Conservation (phyloP, 1,140 invertebrate genomes). For the Lasioglossum baleicum region DNA sequence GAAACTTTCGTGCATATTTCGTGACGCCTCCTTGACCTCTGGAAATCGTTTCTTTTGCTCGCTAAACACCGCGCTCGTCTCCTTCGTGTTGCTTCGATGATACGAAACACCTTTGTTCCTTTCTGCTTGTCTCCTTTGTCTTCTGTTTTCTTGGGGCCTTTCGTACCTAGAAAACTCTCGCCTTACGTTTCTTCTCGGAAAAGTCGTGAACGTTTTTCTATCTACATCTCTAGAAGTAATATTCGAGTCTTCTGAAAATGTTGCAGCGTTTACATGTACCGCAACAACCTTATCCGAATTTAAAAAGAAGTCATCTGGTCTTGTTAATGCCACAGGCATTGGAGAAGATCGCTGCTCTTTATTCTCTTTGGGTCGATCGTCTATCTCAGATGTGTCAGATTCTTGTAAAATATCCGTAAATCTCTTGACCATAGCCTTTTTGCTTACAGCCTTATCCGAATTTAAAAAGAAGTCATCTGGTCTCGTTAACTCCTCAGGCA, state of each 20-base stretch:
- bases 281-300: not conserved
- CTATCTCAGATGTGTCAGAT: not conserved
- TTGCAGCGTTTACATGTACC: too few relatives aligned
- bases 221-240: too few relatives aligned
- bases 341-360: too few relatives aligned
- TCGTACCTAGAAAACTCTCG: not conserved
- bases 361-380: not conserved
- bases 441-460: conserved; percentile 6
- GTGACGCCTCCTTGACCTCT: not conserved
- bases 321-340: not conserved
- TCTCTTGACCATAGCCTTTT: conserved; percentile 66
- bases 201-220: not conserved
- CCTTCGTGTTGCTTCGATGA: not conserved
- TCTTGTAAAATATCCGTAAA: conserved; percentile 65
- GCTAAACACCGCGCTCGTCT: too few relatives aligned
- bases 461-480: conserved; percentile 67
- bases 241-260: not conserved
- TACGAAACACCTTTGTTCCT: not conserved
- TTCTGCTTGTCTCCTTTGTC: not conserved
- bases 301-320: conserved; percentile 66
- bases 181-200: not conserved
- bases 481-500: too few relatives aligned
- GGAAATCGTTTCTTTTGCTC: not conserved
- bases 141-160: not conserved
- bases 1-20: not conserved